phyloP scores from a whole-genome alignment of 2,113 vertebrate genomes.

The Astur gentilis region DNA sequence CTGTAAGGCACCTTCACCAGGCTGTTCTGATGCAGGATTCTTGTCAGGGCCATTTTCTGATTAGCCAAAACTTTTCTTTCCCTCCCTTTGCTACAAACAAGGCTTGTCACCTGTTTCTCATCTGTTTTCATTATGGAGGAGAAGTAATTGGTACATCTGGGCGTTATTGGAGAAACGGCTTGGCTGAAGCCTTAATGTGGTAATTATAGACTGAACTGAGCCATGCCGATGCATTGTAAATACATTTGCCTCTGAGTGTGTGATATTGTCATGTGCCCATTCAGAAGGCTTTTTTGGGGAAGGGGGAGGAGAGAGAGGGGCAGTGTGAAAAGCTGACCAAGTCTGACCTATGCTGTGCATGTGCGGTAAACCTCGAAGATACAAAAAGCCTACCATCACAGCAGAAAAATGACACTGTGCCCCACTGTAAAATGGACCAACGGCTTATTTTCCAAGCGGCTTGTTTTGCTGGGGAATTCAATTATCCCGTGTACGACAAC shows the following conservation, averaged over 20 bases:
- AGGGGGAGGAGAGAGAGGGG: not conserved
- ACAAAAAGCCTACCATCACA: not conserved
- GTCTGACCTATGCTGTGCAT: not conserved
- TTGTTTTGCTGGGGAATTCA: slow-evolving; percentile 19
- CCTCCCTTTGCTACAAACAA: not conserved
- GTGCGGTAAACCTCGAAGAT: not conserved
- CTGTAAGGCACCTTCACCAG: not conserved
- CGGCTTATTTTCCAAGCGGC: slow-evolving; percentile 2
- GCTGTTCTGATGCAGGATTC: slow-evolving; percentile 3
- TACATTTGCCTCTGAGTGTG: slow-evolving; percentile 5
- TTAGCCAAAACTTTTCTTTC: slow-evolving; percentile 5
- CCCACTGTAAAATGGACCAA: not conserved
- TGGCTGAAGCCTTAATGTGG: slow-evolving; percentile 41
- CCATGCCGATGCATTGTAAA: not conserved
- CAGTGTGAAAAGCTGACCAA: not conserved
- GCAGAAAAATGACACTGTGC: not conserved
- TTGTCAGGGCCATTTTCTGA: not conserved
- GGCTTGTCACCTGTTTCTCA: slow-evolving; percentile 39
- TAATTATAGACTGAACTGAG: slow-evolving; percentile 53
- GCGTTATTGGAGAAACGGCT: slow-evolving; percentile 24
- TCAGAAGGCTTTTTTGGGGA: not conserved
- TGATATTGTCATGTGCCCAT: not conserved
- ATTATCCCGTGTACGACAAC: not conserved
- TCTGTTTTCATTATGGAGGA: slow-evolving; percentile 36
- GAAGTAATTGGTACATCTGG: slow-evolving; percentile 54